Percentiles rank a stretch among this genome's conserved stretches.
Evolutionary conservation across 2,888 invertebrate genomes (phyloP).

Genomic region (Pterobdella sp.): DNA sequence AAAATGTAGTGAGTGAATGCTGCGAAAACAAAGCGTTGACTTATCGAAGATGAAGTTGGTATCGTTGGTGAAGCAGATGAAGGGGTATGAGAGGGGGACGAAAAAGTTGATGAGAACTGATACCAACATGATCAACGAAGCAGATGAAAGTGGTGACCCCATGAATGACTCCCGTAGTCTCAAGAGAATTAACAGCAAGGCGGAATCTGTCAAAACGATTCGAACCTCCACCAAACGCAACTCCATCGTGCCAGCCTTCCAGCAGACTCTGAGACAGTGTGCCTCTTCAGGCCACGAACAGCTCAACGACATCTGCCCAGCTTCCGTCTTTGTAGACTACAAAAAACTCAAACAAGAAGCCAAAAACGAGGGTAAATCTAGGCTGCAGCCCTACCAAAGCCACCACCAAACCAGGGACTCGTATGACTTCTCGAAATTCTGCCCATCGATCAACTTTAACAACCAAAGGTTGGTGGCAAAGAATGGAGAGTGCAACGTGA

Average conservation of each 20-base stretch:
- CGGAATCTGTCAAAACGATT: neutral
- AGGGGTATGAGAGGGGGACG: neutral
- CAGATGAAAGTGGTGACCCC: neutral
- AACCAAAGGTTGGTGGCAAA: slow-evolving; percentile 77
- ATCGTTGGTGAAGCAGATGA: slow-evolving; percentile 7
- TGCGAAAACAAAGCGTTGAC: neutral
- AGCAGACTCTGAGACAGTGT: neutral
- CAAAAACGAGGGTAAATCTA: slow-evolving; percentile 13
- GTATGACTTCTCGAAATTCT: neutral
- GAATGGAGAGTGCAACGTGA: slow-evolving; percentile 94
- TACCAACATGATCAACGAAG: neutral
- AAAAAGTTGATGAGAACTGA: neutral
- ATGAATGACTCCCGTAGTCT: neutral
- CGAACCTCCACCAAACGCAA: neutral
- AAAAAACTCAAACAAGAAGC: slow-evolving; percentile 14
- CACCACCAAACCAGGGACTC: slow-evolving; percentile 7
- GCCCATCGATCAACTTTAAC: neutral
- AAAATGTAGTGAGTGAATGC: neutral
- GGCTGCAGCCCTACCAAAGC: slow-evolving; percentile 1
- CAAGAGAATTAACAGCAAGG: neutral
- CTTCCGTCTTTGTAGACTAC: slow-evolving; percentile 23
- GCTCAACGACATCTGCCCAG: slow-evolving; percentile 11
- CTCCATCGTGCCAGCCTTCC: neutral
- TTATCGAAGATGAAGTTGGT: slow-evolving; percentile 24
- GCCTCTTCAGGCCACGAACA: neutral